Percentiles rank a stretch among this genome's conserved stretches.
phyloP scores from a whole-genome alignment of 2,113 vertebrate species.

The Piliocolobus tephrosceles region DNA sequence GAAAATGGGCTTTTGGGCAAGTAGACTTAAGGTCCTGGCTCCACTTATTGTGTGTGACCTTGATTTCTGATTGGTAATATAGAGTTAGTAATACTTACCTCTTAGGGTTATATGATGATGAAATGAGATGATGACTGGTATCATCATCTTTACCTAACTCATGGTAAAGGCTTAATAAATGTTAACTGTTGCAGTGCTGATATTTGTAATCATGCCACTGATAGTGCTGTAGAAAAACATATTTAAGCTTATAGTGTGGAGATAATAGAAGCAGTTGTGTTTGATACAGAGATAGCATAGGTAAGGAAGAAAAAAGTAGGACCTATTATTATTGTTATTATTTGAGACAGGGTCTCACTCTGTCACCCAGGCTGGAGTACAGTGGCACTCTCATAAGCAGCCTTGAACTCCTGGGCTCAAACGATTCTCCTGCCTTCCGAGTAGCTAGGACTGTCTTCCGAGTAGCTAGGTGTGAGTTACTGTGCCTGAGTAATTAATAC shows the following conservation, averaged over 20 bases:
- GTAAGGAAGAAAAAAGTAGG: background rate
- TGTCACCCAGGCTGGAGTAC: background rate
- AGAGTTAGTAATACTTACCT: background rate
- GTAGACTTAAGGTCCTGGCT: background rate
- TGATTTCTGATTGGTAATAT: background rate
- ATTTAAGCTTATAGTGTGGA: background rate
- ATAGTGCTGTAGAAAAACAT: background rate
- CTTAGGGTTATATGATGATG: background rate
- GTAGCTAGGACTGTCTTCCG: background rate
- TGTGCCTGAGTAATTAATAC: background rate
- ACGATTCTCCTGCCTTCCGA: background rate
- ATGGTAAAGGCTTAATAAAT: background rate
- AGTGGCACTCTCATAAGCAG: background rate
- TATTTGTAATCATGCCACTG: background rate
- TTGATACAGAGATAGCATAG: background rate
- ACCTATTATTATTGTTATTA: background rate
- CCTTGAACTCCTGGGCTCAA: background rate
- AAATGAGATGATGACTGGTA: background rate
- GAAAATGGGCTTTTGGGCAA: background rate
- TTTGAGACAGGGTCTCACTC: background rate
- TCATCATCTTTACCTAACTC: background rate
- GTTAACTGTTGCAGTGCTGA: background rate
- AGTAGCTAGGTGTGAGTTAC: background rate
- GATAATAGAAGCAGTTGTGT: background rate
- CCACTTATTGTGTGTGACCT: background rate